Conservation (phyloP, 2,113 vertebrate genomes). For the Pampusana beccarii region DNA sequence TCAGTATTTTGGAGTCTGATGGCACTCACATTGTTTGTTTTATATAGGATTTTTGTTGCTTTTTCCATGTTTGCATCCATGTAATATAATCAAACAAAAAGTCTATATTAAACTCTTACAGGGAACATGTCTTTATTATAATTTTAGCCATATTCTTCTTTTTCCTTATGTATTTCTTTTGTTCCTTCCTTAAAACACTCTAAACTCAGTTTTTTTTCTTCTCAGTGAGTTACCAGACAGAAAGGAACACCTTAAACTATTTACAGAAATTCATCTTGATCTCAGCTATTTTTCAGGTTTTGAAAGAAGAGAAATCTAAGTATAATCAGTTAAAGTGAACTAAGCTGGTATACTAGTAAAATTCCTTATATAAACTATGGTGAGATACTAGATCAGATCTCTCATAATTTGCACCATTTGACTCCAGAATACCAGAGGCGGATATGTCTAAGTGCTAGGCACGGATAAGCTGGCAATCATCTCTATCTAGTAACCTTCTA, state of each 20-base stretch:
- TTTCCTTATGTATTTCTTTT: not conserved
- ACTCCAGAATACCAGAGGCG: not conserved
- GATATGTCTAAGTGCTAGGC: not conserved
- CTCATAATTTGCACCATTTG: not conserved
- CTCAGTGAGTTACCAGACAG: not conserved
- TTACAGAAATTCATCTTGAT: not conserved
- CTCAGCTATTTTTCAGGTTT: not conserved
- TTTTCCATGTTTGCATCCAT: not conserved
- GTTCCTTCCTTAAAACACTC: not conserved
- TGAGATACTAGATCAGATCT: not conserved
- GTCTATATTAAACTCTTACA: not conserved
- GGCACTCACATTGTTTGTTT: not conserved
- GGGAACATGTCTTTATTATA: not conserved
- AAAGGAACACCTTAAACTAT: not conserved
- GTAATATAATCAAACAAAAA: not conserved
- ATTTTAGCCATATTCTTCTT: not conserved
- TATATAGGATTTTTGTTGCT: not conserved
- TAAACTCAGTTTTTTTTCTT: not conserved
- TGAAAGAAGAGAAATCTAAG: not conserved
- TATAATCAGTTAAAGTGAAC: not conserved
- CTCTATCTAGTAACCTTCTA: not conserved
- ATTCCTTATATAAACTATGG: not conserved
- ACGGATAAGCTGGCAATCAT: not conserved
- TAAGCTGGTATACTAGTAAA: not conserved
- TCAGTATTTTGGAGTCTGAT: not conserved